phyloP scores from a whole-genome alignment of 2,888 invertebrate species.

The Cotesia congregata region DNA sequence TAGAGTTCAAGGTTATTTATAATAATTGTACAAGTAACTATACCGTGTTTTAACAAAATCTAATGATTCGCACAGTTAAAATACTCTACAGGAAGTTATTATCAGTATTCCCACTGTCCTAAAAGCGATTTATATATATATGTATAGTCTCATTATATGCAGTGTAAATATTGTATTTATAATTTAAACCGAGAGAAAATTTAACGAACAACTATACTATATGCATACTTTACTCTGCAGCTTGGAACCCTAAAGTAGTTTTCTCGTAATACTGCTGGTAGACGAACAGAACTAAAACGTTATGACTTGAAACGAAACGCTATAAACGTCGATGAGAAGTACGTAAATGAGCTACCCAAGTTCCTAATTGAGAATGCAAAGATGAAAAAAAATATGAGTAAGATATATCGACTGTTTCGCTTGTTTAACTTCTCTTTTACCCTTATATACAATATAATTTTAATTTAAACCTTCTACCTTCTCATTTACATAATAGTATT shows the following conservation, averaged over 20 bases:
- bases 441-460: not conserved
- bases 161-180: not conserved
- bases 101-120: slow-evolving; percentile 13
- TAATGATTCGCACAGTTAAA: slow-evolving; percentile 14
- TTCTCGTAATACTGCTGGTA: slow-evolving; percentile 8
- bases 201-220: not conserved
- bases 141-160: not conserved
- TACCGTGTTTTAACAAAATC: not conserved
- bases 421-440: not conserved
- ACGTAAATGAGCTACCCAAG: not conserved
- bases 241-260: not conserved
- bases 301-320: not conserved
- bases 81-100: not conserved
- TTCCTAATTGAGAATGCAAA: slow-evolving; percentile 24
- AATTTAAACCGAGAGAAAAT: not conserved
- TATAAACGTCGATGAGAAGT: slow-evolving; percentile 3
- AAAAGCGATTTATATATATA: not conserved
- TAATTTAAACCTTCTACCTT: slow-evolving; percentile 20
- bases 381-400: slow-evolving; percentile 1
- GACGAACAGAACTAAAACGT: not conserved
- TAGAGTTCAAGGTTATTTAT: slow-evolving; percentile 21
- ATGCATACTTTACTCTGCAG: not conserved
- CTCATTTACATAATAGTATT: slow-evolving; percentile 12
- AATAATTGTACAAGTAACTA: not conserved
- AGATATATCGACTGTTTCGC: not conserved